phyloP scores from a whole-genome alignment of 2,888 invertebrate genomes.

The Spilosoma lubricipeda region DNA sequence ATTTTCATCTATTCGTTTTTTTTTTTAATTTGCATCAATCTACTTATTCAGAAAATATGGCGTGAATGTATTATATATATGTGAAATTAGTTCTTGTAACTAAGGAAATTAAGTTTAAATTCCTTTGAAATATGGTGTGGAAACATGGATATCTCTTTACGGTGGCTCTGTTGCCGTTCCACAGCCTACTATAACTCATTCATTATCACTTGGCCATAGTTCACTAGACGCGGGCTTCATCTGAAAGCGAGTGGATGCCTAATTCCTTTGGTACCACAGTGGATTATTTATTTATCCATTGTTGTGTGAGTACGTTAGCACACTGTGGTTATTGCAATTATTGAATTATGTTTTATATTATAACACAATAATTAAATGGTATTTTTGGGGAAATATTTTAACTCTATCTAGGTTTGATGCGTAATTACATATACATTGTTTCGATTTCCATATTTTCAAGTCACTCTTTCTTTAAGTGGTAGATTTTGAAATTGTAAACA shows the following conservation, averaged over 20 bases:
- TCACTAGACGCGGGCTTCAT: not conserved
- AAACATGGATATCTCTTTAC: not conserved
- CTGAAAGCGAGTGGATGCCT: not conserved
- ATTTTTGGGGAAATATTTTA: too few relatives aligned
- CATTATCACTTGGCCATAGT: constrained; percentile 9
- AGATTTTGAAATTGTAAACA: not conserved
- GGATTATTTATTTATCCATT: not conserved
- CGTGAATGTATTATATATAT: not conserved
- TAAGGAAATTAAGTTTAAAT: not conserved
- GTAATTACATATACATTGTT: too few relatives aligned
- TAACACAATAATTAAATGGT: too few relatives aligned
- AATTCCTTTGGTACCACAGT: not conserved
- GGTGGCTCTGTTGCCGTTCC: not conserved
- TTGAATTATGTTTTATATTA: too few relatives aligned
- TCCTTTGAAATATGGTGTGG: not conserved
- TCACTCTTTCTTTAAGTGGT: not conserved
- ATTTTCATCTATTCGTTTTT: not conserved
- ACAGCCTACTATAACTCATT: constrained; percentile 6
- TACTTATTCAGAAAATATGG: too few relatives aligned
- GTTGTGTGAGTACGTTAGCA: not conserved
- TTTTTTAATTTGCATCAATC: too few relatives aligned
- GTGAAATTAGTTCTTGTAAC: not conserved
- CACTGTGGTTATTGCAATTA: too few relatives aligned
- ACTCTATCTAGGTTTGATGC: too few relatives aligned
- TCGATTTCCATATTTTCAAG: too few relatives aligned